Base-by-base conservation (phyloP, 1,140 invertebrate species). In the Calliphora vicina region DNA sequence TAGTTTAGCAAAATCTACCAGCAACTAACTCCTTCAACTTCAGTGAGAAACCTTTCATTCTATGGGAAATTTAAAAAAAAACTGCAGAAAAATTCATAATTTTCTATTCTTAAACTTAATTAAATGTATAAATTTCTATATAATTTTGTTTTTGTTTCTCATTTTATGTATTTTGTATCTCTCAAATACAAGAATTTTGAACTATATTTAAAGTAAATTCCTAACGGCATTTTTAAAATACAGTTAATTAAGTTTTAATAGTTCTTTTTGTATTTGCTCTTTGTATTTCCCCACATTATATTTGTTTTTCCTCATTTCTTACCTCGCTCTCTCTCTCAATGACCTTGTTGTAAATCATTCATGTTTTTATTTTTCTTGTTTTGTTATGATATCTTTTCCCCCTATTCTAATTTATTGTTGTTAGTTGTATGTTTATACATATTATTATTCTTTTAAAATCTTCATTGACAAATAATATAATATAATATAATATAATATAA, bases 281-380 rank as follows among this genome's bases (percentile, higher is more conserved):
- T 67, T n/a, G 8, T n/a, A 57, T 5, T 57, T 57, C 50, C n/a
- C 17, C 15, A 57, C 50, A 23, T 67, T 20, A 0, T 67, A 5
- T 67, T 67, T 23, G 57, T 12, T 35, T 4, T 23, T 23, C 23
- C 61, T 20, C n/a, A 67, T 20, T 12, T 25, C 20, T 67, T 67
- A 10, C n/a, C 10, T 35, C 35, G 35, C 10, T 35, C 35, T 35
- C 61, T 67, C 61, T 67, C 5, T 67, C n/a, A 67, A 23, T 67
- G 61, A 67, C 61, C 61, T 67, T 67, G 61, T 67, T 67, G 61
- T 67, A 67, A 67, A 23, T 67, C 61, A 67, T 67, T 67, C 61
- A 67, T 67, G 61, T 67, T 57, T 57, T 57, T 57, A 2, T n/a
- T n/a, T 57, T 57, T 57, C 15, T 57, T 25, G 25, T 67, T 67